Conservation (phyloP, 2,797 vertebrate genomes). For the Sebastes vulpes region DNA sequence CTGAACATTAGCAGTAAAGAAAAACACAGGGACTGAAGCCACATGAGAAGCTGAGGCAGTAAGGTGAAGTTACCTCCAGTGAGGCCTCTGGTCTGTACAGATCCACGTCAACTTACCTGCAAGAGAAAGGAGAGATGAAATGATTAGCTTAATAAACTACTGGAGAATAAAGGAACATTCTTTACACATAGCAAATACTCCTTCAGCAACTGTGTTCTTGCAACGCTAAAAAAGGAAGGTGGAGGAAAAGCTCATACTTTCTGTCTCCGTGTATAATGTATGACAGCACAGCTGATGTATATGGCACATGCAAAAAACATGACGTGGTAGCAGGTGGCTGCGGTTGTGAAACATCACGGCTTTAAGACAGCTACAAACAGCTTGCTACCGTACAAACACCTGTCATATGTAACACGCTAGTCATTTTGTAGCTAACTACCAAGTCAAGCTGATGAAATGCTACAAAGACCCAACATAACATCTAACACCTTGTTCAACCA, state of each 20-base stretch:
- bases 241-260: not conserved
- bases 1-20: not conserved
- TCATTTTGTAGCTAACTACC: not conserved
- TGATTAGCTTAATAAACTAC: not conserved
- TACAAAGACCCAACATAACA: not conserved
- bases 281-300: not conserved
- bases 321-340: slow-evolving; percentile 15
- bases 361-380: slow-evolving; percentile 6
- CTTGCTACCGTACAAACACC: slow-evolving; percentile 8
- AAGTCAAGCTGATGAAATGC: not conserved
- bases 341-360: slow-evolving; percentile 10
- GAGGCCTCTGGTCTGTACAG: not conserved
- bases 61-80: not conserved
- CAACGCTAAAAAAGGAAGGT: not conserved
- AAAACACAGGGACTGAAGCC: not conserved
- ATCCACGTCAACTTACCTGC: slow-evolving; percentile 38
- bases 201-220: not conserved
- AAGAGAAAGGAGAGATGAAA: not conserved
- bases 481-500: not conserved
- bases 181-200: no score
- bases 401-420: slow-evolving; percentile 7
- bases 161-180: not conserved
- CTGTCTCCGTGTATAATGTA: not conserved
- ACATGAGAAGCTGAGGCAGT: not conserved
- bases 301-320: not conserved